Evolutionary conservation across 2,797 vertebrate species (phyloP), one percentile per base, ranked within the genome.

Genomic region (Sphaeramia orbicularis): DNA sequence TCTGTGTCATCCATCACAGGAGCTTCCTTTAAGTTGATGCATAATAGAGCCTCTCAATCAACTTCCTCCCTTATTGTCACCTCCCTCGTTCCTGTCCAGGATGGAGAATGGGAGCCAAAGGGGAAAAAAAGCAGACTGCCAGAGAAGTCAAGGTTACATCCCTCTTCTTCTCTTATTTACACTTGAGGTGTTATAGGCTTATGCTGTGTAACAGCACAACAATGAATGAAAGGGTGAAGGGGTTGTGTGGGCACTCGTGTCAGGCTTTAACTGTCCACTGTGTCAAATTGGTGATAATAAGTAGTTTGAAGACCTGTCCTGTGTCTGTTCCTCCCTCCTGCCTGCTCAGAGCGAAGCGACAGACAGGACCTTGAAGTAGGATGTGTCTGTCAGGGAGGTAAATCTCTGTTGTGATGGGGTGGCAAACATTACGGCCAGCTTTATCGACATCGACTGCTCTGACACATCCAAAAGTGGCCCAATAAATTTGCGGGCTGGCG

Each of bases 21-120:
- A 93, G 95, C 96, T 97, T 98, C 95, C 96, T 97, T 97, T 96
- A 97, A 96, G 96, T 96, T 98, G 95, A 98, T 97, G 95, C 95
- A 95, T 99, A 98, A 99, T 99, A 95, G 96, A 96, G 95, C 95
- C 96, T 94, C 97, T 98, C 97, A 97, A 98, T 99, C 97, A 98
- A 95, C 94, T 96, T 95, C 95, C 94, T 92, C 87, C 87, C 94
- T 95, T 94, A 94, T 95, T 96, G 95, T 96, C 96, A 96, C 90
- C 94, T 94, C 63, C 81, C 85, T 71, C 77, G 70, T 84, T 80
- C 80, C 76, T 73, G 85, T 86, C 88, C 81, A 85, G 65, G 73
- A 35, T 10, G 63, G 55, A 76, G 83, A 67, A 70, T 7, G 32
- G 4, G 52, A 80, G 65, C 68, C 56, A 67, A 85, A 90, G 14